phyloP scores from a whole-genome alignment of 2,113 vertebrate species.

The Brienomyrus brachyistius region DNA sequence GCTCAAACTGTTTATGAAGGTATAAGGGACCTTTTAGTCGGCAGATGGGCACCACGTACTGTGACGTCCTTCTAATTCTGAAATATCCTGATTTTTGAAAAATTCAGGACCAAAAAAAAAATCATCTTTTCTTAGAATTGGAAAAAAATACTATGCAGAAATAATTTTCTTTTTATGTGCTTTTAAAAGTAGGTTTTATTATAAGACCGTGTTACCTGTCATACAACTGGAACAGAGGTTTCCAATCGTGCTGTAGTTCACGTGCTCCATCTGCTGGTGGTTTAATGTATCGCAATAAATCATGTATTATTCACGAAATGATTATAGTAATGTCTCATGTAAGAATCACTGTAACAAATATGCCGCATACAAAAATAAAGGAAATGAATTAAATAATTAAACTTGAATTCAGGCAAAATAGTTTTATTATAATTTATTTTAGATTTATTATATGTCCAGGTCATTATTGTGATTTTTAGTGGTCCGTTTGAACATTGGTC shows the following conservation, averaged over 20 bases:
- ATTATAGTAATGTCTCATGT: background rate
- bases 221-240: background rate
- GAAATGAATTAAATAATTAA: background rate
- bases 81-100: background rate
- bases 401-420: background rate
- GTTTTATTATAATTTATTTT: background rate
- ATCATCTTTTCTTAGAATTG: background rate
- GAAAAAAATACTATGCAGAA: background rate
- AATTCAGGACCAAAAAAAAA: background rate
- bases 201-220: background rate
- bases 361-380: background rate
- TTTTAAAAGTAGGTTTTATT: background rate
- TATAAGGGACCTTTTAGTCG: background rate
- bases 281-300: background rate
- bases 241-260: background rate
- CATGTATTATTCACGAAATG: background rate
- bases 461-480: background rate
- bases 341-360: background rate
- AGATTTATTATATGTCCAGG: background rate
- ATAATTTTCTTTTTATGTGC: background rate
- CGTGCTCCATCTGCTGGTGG: slow-evolving; percentile 15
- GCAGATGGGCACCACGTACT: background rate
- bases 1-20: background rate
- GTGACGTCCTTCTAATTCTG: background rate
- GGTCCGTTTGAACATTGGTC: background rate